Evolutionary conservation across 2,888 invertebrate genomes (phyloP).

Genomic region (Nemoura dubitans): DNA sequence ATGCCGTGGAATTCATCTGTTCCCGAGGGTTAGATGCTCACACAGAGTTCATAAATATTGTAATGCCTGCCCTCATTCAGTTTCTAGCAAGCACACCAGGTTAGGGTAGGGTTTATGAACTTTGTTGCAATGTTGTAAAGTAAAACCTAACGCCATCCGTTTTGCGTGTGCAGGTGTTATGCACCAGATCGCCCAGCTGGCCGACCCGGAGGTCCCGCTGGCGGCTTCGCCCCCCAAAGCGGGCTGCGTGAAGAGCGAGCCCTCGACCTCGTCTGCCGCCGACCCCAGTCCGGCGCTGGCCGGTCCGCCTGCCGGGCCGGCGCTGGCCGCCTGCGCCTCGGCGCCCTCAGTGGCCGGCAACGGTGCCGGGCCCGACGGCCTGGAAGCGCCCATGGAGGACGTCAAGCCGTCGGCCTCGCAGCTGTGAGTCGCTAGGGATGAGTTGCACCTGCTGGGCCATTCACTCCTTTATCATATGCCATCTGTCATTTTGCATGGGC

Average conservation of each 20-base stretch:
- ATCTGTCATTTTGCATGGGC: too few species aligned
- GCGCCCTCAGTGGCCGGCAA: slow-evolving; percentile 55
- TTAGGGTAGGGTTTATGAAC: too few species aligned
- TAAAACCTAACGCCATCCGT: too few species aligned
- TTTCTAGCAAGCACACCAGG: too few species aligned
- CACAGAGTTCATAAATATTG: too few species aligned
- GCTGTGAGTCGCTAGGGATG: slow-evolving; percentile 29
- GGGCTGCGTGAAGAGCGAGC: slow-evolving; percentile 45
- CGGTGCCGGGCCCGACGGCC: slow-evolving; percentile 59
- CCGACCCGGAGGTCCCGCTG: slow-evolving; percentile 72
- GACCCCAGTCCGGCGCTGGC: slow-evolving; percentile 26
- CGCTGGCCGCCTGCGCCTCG: background rate
- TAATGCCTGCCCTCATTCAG: too few species aligned
- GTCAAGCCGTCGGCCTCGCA: background rate
- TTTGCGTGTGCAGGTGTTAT: slow-evolving; percentile 82
- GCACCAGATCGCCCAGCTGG: slow-evolving; percentile 82
- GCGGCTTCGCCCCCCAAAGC: slow-evolving; percentile 62
- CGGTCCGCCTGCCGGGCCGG: slow-evolving; percentile 37
- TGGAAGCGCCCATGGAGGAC: slow-evolving; percentile 57
- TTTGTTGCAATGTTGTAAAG: too few species aligned
- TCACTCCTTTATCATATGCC: too few species aligned
- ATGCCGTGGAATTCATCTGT: too few species aligned
- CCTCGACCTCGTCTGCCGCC: background rate
- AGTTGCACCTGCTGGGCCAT: too few species aligned
- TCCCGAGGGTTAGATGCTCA: too few species aligned